phyloP scores from a whole-genome alignment of 2,888 invertebrate genomes.

The Pheosia gnoma region DNA sequence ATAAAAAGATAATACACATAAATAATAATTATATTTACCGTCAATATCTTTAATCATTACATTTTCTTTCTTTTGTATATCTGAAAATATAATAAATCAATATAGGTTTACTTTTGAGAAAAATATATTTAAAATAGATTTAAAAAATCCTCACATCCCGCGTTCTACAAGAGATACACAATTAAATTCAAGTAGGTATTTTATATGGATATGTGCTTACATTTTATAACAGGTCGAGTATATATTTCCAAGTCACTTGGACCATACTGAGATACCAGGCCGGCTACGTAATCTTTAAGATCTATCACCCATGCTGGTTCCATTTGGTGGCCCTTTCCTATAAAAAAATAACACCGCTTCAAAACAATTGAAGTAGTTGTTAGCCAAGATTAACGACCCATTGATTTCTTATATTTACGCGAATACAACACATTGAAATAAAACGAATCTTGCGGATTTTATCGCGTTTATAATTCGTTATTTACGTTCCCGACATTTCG shows the following conservation, averaged over 20 bases:
- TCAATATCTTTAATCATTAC: constrained; percentile 48
- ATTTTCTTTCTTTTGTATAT: constrained; percentile 36
- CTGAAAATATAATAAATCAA: constrained; percentile 35
- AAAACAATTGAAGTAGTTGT: too few species aligned
- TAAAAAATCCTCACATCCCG: constrained; percentile 1
- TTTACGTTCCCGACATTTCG: too few species aligned
- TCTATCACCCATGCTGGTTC: constrained; percentile 42
- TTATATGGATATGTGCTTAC: constrained; percentile 13
- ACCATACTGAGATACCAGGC: constrained; percentile 33
- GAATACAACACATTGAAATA: too few species aligned
- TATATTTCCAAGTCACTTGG: constrained; percentile 19
- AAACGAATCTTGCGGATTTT: too few species aligned
- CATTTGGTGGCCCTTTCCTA: background rate
- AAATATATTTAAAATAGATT: too few species aligned
- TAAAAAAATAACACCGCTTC: background rate
- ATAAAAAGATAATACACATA: too few species aligned
- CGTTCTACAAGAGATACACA: too few species aligned
- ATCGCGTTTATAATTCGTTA: too few species aligned
- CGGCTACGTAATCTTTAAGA: constrained; percentile 40
- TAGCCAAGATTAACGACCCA: too few species aligned
- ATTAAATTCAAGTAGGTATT: too few species aligned
- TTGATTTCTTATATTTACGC: too few species aligned
- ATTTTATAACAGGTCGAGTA: constrained; percentile 30
- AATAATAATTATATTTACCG: constrained; percentile 36
- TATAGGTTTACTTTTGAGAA: background rate